A percentile compares a stretch with the other conserved stretches of the same genome.
Evolutionary conservation across 2,797 vertebrate species (phyloP).

Genomic region (Coracias cyanogaster): DNA sequence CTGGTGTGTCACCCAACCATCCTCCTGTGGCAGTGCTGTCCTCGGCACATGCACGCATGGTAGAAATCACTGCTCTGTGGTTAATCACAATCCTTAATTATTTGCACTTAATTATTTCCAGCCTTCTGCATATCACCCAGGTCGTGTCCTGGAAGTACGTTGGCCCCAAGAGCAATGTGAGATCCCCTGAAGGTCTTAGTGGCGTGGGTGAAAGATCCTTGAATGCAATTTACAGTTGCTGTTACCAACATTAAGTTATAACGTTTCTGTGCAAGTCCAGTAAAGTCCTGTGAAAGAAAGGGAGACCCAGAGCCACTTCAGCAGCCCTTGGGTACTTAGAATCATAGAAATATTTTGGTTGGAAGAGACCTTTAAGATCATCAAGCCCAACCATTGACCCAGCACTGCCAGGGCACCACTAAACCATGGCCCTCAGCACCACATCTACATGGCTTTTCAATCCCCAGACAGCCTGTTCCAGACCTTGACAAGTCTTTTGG

Average conservation of each 20-base stretch:
- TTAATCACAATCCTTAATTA: background rate
- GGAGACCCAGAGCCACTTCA: background rate
- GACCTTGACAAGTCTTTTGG: too few relatives aligned
- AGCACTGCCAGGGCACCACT: background rate
- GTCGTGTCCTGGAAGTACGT: background rate
- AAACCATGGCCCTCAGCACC: too few relatives aligned
- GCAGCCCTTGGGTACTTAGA: background rate
- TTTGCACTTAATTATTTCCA: background rate
- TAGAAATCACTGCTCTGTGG: background rate
- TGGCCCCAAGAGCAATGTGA: background rate
- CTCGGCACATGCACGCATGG: accelerated
- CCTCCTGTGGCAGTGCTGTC: accelerated
- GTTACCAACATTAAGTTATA: background rate
- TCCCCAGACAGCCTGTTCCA: too few relatives aligned
- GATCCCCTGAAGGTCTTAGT: background rate
- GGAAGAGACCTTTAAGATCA: background rate
- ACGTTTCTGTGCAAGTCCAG: background rate
- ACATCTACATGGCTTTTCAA: too few relatives aligned
- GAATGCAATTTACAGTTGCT: too few relatives aligned
- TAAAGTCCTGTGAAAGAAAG: background rate
- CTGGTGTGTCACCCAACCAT: background rate
- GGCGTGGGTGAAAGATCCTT: background rate
- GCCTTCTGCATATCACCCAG: background rate
- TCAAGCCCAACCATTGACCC: background rate
- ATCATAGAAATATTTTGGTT: background rate